Evolutionary conservation across 2,888 invertebrate species (phyloP).

Genomic region (Luperina nickerlii): DNA sequence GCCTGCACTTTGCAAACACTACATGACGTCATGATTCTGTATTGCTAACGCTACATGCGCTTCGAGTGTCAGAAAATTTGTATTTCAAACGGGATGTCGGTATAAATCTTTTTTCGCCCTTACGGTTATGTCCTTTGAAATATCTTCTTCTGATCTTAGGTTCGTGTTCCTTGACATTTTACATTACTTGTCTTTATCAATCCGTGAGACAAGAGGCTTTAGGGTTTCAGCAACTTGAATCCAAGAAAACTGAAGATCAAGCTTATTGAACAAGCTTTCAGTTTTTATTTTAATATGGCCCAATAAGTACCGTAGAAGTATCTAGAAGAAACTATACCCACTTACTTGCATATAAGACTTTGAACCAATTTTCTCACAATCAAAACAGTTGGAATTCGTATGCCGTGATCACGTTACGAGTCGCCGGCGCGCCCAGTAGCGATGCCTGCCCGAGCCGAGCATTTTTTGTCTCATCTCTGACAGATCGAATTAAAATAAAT

Average conservation of each 20-base stretch:
- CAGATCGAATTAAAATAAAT: slow-evolving; percentile 91
- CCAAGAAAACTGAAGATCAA: background rate
- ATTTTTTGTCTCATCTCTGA: slow-evolving; percentile 88
- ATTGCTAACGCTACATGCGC: slow-evolving; percentile 62
- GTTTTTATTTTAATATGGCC: background rate
- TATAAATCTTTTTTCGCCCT: background rate
- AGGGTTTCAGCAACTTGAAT: background rate
- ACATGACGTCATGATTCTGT: slow-evolving; percentile 61
- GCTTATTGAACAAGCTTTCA: background rate
- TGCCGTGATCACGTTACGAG: slow-evolving; percentile 76
- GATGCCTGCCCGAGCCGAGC: slow-evolving; percentile 72
- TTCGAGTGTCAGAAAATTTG: slow-evolving; percentile 44
- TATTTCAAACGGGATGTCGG: slow-evolving; percentile 8
- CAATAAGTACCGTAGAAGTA: background rate
- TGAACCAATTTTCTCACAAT: slow-evolving; percentile 64
- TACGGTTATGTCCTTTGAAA: background rate
- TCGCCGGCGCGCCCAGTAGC: slow-evolving; percentile 82
- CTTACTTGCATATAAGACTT: slow-evolving; percentile 24
- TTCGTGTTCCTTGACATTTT: background rate
- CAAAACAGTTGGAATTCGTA: slow-evolving; percentile 65
- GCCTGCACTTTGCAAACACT: slow-evolving; percentile 60
- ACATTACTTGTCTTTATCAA: background rate
- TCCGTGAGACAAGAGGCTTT: background rate
- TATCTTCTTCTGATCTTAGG: background rate
- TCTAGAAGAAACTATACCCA: slow-evolving; percentile 16